Conservation (phyloP, 2,797 vertebrate species). For the Poeciliopsis infans region DNA sequence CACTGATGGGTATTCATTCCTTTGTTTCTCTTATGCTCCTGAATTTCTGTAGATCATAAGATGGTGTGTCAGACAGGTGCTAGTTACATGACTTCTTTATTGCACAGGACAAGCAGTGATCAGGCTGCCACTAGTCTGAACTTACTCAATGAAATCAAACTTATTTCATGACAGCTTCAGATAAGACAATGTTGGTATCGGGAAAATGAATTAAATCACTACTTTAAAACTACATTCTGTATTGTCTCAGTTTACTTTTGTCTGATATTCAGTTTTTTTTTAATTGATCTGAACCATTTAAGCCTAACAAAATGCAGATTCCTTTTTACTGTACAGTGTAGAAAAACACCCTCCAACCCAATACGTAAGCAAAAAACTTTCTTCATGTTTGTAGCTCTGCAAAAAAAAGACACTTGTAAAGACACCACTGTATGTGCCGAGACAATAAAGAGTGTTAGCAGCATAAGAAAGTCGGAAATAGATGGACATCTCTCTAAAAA, state of each 20-base stretch:
- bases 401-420: neutral
- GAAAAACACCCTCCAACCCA: neutral
- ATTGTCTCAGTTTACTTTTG: neutral
- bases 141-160: neutral
- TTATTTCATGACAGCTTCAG: neutral
- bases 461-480: constrained; percentile 12
- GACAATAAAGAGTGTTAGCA: neutral
- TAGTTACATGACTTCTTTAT: neutral
- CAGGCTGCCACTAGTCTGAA: neutral
- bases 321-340: neutral
- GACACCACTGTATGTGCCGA: neutral
- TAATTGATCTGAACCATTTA: neutral
- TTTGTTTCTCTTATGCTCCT: neutral
- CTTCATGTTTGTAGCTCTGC: neutral
- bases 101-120: neutral
- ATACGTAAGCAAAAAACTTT: neutral
- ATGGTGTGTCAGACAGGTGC: neutral
- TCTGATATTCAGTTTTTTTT: neutral
- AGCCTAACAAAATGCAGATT: neutral
- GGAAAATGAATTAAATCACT: neutral
- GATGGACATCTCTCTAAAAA: constrained; percentile 23
- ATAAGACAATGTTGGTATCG: neutral
- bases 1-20: neutral
- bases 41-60: neutral
- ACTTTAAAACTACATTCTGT: neutral